Evolutionary conservation across 2,113 vertebrate genomes (phyloP).

Genomic region (Pollimyrus isidori): DNA sequence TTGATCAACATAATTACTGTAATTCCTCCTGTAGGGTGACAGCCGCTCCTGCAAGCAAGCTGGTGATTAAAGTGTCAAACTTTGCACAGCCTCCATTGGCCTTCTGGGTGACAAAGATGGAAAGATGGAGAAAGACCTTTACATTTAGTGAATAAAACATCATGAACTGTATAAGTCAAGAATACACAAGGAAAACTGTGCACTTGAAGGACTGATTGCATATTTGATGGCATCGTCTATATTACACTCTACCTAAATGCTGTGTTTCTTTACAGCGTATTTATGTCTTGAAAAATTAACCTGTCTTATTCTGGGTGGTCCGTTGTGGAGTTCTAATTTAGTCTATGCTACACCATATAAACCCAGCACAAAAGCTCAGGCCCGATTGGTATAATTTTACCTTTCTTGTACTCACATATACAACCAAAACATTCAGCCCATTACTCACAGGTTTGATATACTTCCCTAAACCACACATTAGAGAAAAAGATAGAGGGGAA

Average conservation of each 20-base stretch:
- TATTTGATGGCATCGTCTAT: background rate
- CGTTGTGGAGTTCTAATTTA: background rate
- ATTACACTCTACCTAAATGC: background rate
- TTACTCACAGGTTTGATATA: background rate
- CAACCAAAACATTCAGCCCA: background rate
- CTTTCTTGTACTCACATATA: constrained; percentile 25
- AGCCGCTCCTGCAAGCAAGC: constrained; percentile 40
- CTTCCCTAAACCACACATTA: background rate
- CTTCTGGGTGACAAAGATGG: constrained; percentile 37
- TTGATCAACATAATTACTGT: constrained; percentile 66
- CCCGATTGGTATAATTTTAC: background rate
- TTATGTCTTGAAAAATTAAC: background rate
- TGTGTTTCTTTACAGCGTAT: background rate
- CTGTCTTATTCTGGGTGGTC: background rate
- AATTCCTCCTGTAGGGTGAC: constrained; percentile 45
- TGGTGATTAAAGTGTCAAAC: constrained; percentile 57
- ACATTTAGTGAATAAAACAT: background rate
- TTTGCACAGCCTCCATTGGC: constrained; percentile 38
- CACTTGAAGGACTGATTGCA: background rate
- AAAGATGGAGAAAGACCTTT: constrained; percentile 7
- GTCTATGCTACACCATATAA: background rate
- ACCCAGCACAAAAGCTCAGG: background rate
- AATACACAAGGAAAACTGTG: background rate
- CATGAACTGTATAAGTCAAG: background rate
- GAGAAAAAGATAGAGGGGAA: background rate